Conservation (phyloP, 2,797 vertebrate species). For the Scarus forsteni region DNA sequence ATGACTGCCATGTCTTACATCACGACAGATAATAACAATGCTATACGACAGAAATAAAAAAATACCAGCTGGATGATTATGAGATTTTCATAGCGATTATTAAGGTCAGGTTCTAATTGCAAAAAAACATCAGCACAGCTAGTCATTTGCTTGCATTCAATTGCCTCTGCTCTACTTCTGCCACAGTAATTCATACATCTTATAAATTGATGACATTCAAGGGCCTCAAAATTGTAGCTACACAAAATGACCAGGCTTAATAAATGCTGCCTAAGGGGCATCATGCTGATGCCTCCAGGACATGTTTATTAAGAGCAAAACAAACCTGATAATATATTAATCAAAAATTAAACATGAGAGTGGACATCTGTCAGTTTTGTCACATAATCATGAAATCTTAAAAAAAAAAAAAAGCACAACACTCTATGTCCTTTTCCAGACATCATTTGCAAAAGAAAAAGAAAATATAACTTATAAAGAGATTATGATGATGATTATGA, state of each 20-base stretch:
- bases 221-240: conserved; percentile 40
- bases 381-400: background rate
- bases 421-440: conserved; percentile 13
- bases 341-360: background rate
- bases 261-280: conserved; percentile 50
- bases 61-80: conserved; percentile 1
- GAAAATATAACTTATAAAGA: conserved; percentile 39
- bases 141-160: conserved; percentile 25
- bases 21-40: background rate
- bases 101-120: conserved; percentile 5
- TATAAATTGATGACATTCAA: conserved; percentile 30
- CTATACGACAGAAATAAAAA: background rate
- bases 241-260: conserved; percentile 28
- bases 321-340: conserved; percentile 38
- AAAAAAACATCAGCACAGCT: conserved; percentile 4
- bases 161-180: conserved; percentile 40
- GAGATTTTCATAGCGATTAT: conserved; percentile 17
- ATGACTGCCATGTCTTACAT: too few relatives aligned
- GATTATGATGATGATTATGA: conserved; percentile 46
- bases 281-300: conserved; percentile 35
- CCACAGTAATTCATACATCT: conserved; percentile 52
- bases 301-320: conserved; percentile 38
- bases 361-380: conserved; percentile 1
- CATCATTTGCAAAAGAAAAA: conserved; percentile 13
- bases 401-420: conserved; percentile 13